A percentile compares a stretch with the other conserved stretches of the same genome.
Evolutionary conservation across 2,113 vertebrate species (phyloP).

Genomic region (Drymodes brunneopygia): DNA sequence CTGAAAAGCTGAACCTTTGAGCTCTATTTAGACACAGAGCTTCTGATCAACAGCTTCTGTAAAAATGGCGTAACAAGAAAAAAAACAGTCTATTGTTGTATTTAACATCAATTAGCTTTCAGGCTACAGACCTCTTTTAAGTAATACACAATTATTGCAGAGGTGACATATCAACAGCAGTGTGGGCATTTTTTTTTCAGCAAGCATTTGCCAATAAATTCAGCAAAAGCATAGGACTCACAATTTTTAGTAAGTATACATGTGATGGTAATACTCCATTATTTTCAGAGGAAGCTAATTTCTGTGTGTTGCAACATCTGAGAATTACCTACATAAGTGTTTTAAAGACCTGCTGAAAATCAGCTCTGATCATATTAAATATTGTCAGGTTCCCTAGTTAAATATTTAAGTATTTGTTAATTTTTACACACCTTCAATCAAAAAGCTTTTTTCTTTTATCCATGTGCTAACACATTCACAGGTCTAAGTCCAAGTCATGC

Average conservation of each 20-base stretch:
- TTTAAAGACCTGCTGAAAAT: not conserved
- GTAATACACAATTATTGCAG: not conserved
- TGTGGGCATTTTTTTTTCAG: not conserved
- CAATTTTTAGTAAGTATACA: not conserved
- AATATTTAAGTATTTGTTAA: slow-evolving; percentile 13
- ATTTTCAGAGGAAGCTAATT: not conserved
- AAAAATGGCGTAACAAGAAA: not conserved
- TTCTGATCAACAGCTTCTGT: not conserved
- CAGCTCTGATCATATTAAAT: not conserved
- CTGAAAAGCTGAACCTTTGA: not conserved
- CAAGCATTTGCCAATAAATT: not conserved
- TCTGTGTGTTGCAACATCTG: not conserved
- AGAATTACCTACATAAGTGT: not conserved
- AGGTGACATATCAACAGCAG: not conserved
- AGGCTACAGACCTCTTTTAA: not conserved
- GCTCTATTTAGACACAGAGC: not conserved
- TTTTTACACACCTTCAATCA: slow-evolving; percentile 14
- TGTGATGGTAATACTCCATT: not conserved
- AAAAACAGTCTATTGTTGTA: not conserved
- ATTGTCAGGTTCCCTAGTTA: not conserved
- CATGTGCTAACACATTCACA: not conserved
- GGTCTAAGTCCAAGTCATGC: slow-evolving; percentile 26
- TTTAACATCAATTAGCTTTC: not conserved
- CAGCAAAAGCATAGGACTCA: not conserved
- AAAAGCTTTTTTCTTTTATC: not conserved